These are phyloP conservation scores for Cephus nigrinus DNA, from an alignment of 2,888 invertebrate genomes.

Conservation along the genomic window DNA sequence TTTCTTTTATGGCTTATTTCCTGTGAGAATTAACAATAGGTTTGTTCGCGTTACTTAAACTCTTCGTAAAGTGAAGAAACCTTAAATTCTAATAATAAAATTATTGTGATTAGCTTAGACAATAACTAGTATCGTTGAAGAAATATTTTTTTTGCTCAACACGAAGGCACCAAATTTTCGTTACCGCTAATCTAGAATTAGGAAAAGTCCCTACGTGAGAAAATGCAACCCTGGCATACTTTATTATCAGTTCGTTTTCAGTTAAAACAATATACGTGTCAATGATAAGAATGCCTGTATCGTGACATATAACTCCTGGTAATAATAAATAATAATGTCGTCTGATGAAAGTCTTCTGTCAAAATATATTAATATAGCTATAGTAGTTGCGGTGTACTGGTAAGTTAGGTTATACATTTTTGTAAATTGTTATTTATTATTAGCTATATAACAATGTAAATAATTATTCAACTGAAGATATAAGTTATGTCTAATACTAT, in stretches of 20 bases:
- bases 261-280: not conserved
- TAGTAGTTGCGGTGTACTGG: slow-evolving; percentile 84
- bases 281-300: not conserved
- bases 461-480: slow-evolving; percentile 13
- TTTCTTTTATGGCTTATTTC: too few species aligned
- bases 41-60: too few species aligned
- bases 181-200: not conserved
- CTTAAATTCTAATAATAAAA: too few species aligned
- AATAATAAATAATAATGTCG: slow-evolving; percentile 26
- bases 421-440: slow-evolving; percentile 18
- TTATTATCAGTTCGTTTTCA: not conserved
- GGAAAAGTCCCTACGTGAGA: not conserved
- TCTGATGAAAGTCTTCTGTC: slow-evolving; percentile 58
- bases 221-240: not conserved
- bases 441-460: slow-evolving; percentile 19
- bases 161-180: not conserved
- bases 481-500: slow-evolving; percentile 20
- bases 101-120: not conserved
- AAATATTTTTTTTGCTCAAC: not conserved
- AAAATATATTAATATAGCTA: slow-evolving; percentile 79
- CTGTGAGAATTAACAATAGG: too few species aligned
- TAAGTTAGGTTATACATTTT: slow-evolving; percentile 63
- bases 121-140: not conserved
- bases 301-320: not conserved
- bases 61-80: too few species aligned